A percentile compares a stretch with the other conserved stretches of the same genome.
Evolutionary conservation across 2,888 invertebrate genomes (phyloP).

Genomic region (Alloscopus bannaensis): DNA sequence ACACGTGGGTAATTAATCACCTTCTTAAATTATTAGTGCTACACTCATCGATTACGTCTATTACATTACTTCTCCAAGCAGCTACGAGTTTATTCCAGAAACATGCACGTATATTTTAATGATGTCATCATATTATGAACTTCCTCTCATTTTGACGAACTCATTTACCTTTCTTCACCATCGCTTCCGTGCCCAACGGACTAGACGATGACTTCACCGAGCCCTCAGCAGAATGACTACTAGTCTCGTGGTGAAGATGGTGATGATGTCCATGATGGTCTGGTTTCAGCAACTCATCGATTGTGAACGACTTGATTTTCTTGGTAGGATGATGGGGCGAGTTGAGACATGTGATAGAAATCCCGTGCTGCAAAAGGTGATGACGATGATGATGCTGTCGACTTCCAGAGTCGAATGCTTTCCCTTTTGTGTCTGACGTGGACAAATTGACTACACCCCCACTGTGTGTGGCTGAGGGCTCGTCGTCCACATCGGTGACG

Average conservation of each 20-base stretch:
- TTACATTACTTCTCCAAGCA: too few relatives aligned
- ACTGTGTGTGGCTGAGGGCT: not conserved
- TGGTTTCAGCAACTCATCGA: slow-evolving; percentile 86
- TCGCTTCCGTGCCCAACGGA: not conserved
- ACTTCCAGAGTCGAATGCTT: slow-evolving; percentile 4
- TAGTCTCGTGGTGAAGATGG: too few relatives aligned
- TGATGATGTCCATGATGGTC: too few relatives aligned
- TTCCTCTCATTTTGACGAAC: too few relatives aligned
- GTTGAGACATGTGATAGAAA: slow-evolving; percentile 25
- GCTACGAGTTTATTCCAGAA: too few relatives aligned
- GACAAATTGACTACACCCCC: slow-evolving; percentile 26
- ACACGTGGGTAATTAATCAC: too few relatives aligned
- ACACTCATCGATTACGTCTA: too few relatives aligned
- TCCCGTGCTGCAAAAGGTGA: slow-evolving; percentile 8
- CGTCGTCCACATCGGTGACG: slow-evolving; percentile 26
- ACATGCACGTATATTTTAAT: too few relatives aligned
- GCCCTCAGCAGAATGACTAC: not conserved
- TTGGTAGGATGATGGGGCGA: slow-evolving; percentile 70
- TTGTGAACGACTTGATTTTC: slow-evolving; percentile 90
- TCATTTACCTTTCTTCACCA: not conserved
- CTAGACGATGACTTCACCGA: too few relatives aligned
- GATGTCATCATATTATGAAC: too few relatives aligned
- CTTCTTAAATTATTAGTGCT: too few relatives aligned
- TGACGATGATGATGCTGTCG: not conserved
- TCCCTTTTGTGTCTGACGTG: not conserved